These are phyloP conservation scores for Anniella stebbinsi DNA, from an alignment of 2,797 vertebrate genomes.

Conservation along the genomic window DNA sequence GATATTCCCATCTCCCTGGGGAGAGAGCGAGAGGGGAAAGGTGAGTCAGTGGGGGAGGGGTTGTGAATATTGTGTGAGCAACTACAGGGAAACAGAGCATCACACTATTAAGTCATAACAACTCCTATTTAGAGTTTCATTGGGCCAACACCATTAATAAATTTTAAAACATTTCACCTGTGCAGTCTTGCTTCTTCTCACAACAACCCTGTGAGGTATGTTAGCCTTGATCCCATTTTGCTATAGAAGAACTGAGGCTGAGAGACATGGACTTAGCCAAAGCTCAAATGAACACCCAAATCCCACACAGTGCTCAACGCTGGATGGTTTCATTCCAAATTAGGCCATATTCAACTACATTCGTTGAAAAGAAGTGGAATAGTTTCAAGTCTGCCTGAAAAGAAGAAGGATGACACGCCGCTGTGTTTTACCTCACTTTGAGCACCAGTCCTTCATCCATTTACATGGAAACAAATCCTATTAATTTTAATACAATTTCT, in stretches of 20 bases:
- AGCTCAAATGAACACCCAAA: not conserved
- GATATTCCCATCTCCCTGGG: conserved; percentile 96
- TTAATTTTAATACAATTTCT: too few species aligned
- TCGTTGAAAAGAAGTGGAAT: not conserved
- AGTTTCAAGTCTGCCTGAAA: not conserved
- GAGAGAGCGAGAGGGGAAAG: fast-evolving
- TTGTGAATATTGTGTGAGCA: not conserved
- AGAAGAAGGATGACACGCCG: not conserved
- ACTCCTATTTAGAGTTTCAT: not conserved
- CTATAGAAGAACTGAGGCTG: not conserved
- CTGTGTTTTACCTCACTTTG: not conserved
- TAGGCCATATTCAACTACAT: not conserved
- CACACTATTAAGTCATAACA: fast-evolving
- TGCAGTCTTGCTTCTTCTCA: not conserved
- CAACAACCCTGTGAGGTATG: not conserved
- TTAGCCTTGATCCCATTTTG: not conserved
- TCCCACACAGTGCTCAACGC: not conserved
- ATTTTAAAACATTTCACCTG: not conserved
- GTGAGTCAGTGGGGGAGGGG: not conserved
- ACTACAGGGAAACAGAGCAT: not conserved
- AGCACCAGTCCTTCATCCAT: not conserved
- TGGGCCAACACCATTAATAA: not conserved
- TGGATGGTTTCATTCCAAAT: not conserved
- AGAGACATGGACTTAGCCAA: not conserved
- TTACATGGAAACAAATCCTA: not conserved